Evolutionary conservation across 2,888 invertebrate species (phyloP).

Genomic region (Resseliella maxima): DNA sequence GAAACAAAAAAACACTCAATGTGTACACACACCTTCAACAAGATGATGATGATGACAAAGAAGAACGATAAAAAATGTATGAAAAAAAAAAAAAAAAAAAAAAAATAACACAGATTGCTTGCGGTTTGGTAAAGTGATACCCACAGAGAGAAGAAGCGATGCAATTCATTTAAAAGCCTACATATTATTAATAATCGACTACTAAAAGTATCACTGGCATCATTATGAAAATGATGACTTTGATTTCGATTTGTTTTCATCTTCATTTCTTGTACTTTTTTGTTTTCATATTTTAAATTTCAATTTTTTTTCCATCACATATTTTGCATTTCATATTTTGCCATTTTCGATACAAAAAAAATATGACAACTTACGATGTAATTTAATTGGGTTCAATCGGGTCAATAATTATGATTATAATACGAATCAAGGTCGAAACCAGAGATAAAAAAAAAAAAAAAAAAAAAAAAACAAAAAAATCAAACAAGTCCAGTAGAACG

Average conservation of each 20-base stretch:
- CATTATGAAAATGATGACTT: conserved; percentile 8
- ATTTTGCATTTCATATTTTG: too few relatives aligned
- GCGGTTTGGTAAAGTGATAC: conserved; percentile 33
- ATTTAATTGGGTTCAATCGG: conserved; percentile 23
- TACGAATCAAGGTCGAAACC: conserved; percentile 14
- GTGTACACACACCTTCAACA: neutral
- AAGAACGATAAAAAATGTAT: neutral
- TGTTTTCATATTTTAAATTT: too few relatives aligned
- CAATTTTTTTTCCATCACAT: neutral
- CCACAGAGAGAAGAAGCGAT: conserved; percentile 43
- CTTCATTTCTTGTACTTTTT: too few relatives aligned
- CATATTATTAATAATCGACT: conserved; percentile 49
- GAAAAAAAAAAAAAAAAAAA: neutral
- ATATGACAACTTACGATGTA: neutral
- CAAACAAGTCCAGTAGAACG: neutral
- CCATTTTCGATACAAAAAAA: neutral
- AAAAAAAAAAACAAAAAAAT: neutral
- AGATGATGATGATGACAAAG: neutral
- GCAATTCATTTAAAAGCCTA: conserved; percentile 45
- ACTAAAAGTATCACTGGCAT: conserved; percentile 30
- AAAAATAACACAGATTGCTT: neutral
- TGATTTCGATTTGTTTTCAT: neutral
- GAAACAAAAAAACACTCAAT: neutral
- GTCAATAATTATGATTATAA: conserved; percentile 1
- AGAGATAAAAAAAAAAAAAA: neutral